phyloP scores from a whole-genome alignment of 2,113 vertebrate species.

The Steatornis caripensis region DNA sequence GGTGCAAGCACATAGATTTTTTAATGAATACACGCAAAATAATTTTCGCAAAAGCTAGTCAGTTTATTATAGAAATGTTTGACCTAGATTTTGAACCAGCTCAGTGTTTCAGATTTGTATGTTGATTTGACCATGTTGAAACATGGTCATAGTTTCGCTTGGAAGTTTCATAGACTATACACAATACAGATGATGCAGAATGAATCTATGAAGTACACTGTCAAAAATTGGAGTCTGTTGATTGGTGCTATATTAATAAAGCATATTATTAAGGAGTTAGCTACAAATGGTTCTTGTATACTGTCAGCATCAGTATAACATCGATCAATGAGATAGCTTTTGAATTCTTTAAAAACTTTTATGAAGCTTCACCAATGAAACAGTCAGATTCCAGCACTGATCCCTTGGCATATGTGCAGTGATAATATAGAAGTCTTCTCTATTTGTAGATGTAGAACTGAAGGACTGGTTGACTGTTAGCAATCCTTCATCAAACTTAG shows the following conservation, averaged over 20 bases:
- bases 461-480: neutral
- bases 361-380: neutral
- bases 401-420: neutral
- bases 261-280: neutral
- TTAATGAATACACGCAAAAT: neutral
- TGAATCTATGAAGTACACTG: neutral
- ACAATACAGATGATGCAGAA: neutral
- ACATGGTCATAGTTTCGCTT: neutral
- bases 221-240: neutral
- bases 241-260: neutral
- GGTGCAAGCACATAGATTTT: neutral
- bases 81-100: neutral
- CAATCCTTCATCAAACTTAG: neutral
- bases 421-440: neutral
- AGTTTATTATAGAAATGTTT: neutral
- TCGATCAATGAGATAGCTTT: neutral
- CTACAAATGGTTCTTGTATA: neutral
- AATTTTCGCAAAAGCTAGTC: neutral
- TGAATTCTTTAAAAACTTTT: neutral
- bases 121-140: too few species aligned
- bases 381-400: neutral
- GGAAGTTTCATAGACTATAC: neutral
- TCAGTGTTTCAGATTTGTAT: neutral
- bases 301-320: neutral
- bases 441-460: neutral